Evolutionary conservation across 2,888 invertebrate species (phyloP), one percentile per base, ranked within the genome.

Genomic region (Agrotis ipsilon): DNA sequence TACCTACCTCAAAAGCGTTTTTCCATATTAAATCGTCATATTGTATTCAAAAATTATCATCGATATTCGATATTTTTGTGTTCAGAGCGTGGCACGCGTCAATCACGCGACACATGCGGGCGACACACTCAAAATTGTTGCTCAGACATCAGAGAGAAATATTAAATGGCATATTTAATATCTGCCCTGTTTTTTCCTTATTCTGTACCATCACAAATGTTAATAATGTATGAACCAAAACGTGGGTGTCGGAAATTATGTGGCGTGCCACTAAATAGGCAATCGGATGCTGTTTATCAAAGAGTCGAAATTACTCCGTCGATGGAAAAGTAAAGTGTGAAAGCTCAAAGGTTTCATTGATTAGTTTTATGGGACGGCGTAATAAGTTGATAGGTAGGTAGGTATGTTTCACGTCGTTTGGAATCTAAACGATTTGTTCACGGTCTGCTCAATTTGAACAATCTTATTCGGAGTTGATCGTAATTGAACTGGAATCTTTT

Each of bases 81-180:
- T 89, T 88, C 81, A 81, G 83, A 84, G 77, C 83, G 80, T 84
- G 88, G 84, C 88, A 83, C 82, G 87, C 93, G 94, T 94, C 94
- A 93, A 94, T 94, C 94, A 93, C 73, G 88, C 87, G 78, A 72
- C 94, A 92, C 60, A 89, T 94, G 94, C 87, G 87, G 87, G 87
- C 86, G 94, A 94, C 94, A 92, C 86, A 88, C 86, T 89, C 90
- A 88, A 91, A 92, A 93, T 92, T 91, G 92, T 92, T 90, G 88
- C 88, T 87, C 88, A 83, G 88, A 90, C 85, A 92, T 92, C 92
- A 90, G 85, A 88, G 86, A 78, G 87, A 89, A 89, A 91, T 92
- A 90, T 90, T 87, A 89, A 90, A 90, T 87, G 87, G 78, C 78
- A 85, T 85, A 86, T 91, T 87, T 90, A 87, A 90, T 90, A 88